phyloP scores from a whole-genome alignment of 1,140 invertebrate species.

The Gonioctena quinquepunctata region DNA sequence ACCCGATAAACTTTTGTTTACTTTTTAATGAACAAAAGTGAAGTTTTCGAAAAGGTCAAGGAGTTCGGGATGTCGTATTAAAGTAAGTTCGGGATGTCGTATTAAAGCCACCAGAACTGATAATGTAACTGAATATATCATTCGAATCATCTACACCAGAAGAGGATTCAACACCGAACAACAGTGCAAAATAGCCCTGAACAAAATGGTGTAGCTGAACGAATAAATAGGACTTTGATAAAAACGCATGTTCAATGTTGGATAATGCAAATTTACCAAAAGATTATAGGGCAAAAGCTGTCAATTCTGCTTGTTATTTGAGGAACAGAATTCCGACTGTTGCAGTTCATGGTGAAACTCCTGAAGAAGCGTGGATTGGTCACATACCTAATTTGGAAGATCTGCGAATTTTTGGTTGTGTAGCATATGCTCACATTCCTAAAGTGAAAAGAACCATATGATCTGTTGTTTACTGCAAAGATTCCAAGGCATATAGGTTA shows the following conservation, averaged over 20 bases:
- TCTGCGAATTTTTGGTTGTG: neutral
- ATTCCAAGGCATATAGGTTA: neutral
- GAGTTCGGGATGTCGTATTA: neutral
- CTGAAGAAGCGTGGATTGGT: too few relatives aligned
- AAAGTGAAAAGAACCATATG: neutral
- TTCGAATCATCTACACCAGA: neutral
- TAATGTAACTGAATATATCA: neutral
- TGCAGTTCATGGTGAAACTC: too few relatives aligned
- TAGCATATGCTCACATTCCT: neutral
- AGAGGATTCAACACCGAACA: neutral
- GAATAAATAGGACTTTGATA: neutral
- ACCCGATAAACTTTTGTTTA: neutral
- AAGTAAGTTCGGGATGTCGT: neutral
- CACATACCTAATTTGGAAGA: neutral
- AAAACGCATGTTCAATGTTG: neutral
- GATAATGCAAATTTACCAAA: too few relatives aligned
- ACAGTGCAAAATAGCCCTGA: constrained; percentile 49
- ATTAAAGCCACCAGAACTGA: neutral
- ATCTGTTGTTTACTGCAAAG: neutral
- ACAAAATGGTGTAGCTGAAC: constrained; percentile 54
- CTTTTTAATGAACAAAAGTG: neutral
- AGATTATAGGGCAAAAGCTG: too few relatives aligned
- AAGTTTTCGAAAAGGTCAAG: neutral
- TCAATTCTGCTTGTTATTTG: too few relatives aligned
- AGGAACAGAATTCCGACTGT: too few relatives aligned